Conservation (phyloP, 2,888 invertebrate species). For the Drosophila buzzatii region DNA sequence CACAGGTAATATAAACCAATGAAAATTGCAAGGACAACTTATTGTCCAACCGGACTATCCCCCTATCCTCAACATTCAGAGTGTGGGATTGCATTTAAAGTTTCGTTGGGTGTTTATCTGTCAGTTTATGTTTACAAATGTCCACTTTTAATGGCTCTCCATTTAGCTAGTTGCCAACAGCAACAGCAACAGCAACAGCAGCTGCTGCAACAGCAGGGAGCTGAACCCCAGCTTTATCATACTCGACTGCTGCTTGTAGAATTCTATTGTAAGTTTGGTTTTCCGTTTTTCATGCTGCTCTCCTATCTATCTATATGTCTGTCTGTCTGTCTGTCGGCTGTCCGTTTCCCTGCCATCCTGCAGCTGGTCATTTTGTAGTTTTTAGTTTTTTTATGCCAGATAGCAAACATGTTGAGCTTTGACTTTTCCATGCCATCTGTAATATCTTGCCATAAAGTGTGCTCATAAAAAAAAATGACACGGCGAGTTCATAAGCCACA, state of each 20-base stretch:
- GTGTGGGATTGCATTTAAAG: slow-evolving; percentile 41
- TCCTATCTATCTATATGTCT: slow-evolving; percentile 16
- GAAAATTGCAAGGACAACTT: slow-evolving; percentile 76
- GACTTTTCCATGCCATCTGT: slow-evolving; percentile 29
- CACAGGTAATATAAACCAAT: slow-evolving; percentile 72
- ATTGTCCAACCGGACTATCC: slow-evolving; percentile 17
- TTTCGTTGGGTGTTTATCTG: slow-evolving; percentile 76
- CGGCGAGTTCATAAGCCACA: not conserved
- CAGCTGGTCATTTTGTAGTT: slow-evolving; percentile 22
- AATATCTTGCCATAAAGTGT: slow-evolving; percentile 10
- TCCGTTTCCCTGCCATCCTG: slow-evolving; percentile 11
- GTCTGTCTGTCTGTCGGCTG: slow-evolving; percentile 1
- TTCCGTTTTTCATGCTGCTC: slow-evolving; percentile 47
- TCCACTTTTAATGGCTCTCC: slow-evolving; percentile 78
- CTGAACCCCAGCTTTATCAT: slow-evolving; percentile 44
- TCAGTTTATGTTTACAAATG: slow-evolving; percentile 81
- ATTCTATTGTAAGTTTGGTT: slow-evolving; percentile 53
- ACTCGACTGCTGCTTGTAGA: slow-evolving; percentile 43
- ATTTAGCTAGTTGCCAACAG: slow-evolving; percentile 58
- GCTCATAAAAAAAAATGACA: not conserved
- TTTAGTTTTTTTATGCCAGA: not conserved
- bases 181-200: too few relatives aligned
- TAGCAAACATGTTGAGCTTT: slow-evolving; percentile 12
- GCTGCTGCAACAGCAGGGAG: slow-evolving; percentile 1
- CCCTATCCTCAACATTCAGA: not conserved